phyloP scores from a whole-genome alignment of 2,888 invertebrate genomes.

The Caenorhabditis angaria region DNA sequence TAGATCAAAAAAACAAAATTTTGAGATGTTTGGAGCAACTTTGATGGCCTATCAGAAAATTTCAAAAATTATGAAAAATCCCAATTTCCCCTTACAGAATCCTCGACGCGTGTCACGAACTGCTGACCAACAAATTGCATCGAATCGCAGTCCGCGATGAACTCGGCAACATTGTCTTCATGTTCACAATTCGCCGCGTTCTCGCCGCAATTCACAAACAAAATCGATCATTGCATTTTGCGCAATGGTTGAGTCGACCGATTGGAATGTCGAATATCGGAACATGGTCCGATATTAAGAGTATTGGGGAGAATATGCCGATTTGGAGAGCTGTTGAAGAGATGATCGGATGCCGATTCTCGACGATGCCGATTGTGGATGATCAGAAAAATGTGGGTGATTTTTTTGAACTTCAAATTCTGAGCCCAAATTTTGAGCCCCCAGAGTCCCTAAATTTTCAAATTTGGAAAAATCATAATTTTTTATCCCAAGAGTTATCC shows the following conservation, averaged over 20 bases:
- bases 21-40: no score
- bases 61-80: not conserved
- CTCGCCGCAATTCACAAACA: conserved; percentile 57
- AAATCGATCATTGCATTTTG: conserved; percentile 56
- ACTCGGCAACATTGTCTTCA: conserved; percentile 42
- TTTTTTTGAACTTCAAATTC: no score
- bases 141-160: conserved; percentile 50
- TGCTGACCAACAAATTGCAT: conserved; percentile 44
- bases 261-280: conserved; percentile 49
- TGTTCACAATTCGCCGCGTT: conserved; percentile 51
- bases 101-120: conserved; percentile 48
- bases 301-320: conserved; percentile 17
- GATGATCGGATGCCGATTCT: conserved; percentile 51
- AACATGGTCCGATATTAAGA: conserved; percentile 45
- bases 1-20: no score
- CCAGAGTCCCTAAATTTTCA: no score
- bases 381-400: conserved; percentile 22
- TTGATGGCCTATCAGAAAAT: no score
- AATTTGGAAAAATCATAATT: not conserved
- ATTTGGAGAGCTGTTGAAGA: conserved; percentile 42
- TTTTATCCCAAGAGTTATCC: no score
- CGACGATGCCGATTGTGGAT: conserved; percentile 52
- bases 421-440: no score
- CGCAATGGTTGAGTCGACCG: conserved; percentile 54
- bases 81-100: conserved; percentile 26